These are phyloP conservation scores for Sterna hirundo DNA, from an alignment of 2,113 vertebrate species.

Conservation along the genomic window DNA sequence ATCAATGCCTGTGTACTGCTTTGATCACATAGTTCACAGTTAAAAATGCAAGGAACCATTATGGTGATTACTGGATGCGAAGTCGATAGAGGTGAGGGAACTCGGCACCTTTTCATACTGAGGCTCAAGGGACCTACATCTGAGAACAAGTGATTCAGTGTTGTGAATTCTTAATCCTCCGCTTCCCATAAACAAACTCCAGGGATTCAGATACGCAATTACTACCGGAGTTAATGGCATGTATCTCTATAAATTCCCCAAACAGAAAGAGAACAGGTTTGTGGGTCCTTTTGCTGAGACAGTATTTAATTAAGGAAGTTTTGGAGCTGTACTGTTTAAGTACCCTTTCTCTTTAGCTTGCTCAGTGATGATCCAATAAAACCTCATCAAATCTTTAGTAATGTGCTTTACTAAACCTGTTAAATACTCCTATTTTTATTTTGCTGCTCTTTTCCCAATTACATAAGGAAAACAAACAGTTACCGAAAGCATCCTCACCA, in stretches of 20 bases:
- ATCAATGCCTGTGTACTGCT: not conserved
- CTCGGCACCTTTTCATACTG: not conserved
- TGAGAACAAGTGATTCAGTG: not conserved
- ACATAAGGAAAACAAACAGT: slow-evolving; percentile 18
- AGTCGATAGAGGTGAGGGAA: not conserved
- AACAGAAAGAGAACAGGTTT: slow-evolving; percentile 18
- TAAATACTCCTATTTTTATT: slow-evolving; percentile 62
- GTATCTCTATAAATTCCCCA: slow-evolving; percentile 1
- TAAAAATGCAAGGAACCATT: not conserved
- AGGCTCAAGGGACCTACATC: not conserved
- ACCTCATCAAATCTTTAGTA: slow-evolving; percentile 35
- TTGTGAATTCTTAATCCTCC: not conserved
- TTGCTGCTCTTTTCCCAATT: slow-evolving; percentile 15
- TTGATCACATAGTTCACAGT: not conserved
- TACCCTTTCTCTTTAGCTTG: slow-evolving; percentile 3
- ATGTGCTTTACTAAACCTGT: slow-evolving; percentile 35
- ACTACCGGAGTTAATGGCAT: not conserved
- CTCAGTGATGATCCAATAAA: slow-evolving; percentile 34
- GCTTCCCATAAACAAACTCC: slow-evolving; percentile 7
- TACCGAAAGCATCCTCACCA: slow-evolving; percentile 34
- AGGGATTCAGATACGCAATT: slow-evolving; percentile 25
- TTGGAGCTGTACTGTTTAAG: not conserved
- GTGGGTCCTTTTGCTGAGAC: not conserved
- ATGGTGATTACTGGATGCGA: not conserved
- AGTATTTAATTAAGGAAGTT: slow-evolving; percentile 43